phyloP scores from a whole-genome alignment of 2,113 vertebrate genomes.

The Syrmaticus mikado region DNA sequence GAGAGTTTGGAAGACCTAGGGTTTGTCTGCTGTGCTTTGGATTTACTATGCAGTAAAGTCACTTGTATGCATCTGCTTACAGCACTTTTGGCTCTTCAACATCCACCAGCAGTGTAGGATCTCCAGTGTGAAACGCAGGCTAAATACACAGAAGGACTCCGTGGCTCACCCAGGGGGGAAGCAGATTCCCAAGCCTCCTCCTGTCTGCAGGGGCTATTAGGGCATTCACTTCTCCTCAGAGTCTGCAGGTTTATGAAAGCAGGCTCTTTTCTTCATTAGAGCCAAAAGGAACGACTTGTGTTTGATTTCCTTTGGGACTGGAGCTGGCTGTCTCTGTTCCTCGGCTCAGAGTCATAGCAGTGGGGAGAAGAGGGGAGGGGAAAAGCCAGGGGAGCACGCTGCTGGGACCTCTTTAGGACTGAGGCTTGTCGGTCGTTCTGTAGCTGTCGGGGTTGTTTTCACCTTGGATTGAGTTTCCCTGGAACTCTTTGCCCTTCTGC shows the following conservation, averaged over 20 bases:
- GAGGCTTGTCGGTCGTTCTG: not conserved
- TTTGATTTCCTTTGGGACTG: constrained; percentile 68
- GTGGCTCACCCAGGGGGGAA: not conserved
- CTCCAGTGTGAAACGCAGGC: not conserved
- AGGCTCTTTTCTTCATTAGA: constrained; percentile 51
- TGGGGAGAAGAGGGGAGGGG: not conserved
- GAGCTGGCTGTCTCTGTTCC: not conserved
- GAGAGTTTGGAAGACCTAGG: not conserved
- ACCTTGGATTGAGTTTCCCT: not conserved
- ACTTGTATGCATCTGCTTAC: not conserved
- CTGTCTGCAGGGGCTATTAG: not conserved
- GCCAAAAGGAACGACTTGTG: constrained; percentile 58
- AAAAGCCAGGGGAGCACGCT: not conserved
- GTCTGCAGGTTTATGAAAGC: constrained; percentile 51
- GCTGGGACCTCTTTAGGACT: not conserved
- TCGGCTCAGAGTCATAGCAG: not conserved
- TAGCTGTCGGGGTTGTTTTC: not conserved
- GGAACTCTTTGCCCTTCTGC: not conserved
- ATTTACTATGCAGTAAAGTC: not conserved
- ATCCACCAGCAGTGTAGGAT: not conserved
- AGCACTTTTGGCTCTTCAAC: not conserved
- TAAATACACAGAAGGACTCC: not conserved
- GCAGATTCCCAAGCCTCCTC: not conserved
- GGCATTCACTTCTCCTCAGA: constrained; percentile 54
- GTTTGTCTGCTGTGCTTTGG: not conserved